phyloP scores from a whole-genome alignment of 2,113 vertebrate genomes.

The Macrotus californicus region DNA sequence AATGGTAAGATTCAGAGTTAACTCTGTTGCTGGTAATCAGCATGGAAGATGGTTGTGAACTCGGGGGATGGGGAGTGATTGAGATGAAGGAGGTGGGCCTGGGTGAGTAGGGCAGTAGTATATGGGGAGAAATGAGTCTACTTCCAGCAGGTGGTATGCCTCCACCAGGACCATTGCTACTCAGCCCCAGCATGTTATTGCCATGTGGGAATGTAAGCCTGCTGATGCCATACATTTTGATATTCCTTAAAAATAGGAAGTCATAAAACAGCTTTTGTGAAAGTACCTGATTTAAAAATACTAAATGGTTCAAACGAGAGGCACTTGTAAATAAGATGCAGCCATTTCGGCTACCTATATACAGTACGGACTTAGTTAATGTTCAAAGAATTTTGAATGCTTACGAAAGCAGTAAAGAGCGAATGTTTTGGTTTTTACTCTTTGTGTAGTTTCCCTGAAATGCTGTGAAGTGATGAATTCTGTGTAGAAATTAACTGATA shows the following conservation, averaged over 20 bases:
- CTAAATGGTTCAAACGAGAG: not conserved
- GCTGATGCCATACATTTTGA: not conserved
- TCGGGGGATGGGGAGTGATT: not conserved
- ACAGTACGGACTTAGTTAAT: not conserved
- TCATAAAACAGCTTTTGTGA: not conserved
- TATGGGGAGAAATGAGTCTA: too few relatives aligned
- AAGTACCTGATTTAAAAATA: not conserved
- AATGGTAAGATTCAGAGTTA: not conserved
- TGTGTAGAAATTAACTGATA: not conserved
- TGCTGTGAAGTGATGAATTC: not conserved
- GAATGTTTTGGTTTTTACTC: not conserved
- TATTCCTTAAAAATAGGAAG: not conserved
- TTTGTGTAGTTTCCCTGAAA: not conserved
- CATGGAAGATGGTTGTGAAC: not conserved
- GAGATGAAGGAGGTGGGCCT: not conserved
- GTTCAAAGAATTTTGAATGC: not conserved
- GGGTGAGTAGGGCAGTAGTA: not conserved
- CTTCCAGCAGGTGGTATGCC: not conserved
- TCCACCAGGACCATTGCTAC: not conserved
- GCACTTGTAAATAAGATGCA: not conserved
- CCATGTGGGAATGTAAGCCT: fast-evolving
- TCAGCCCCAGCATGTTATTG: fast-evolving
- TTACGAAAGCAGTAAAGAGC: not conserved
- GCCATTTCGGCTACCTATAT: not conserved
- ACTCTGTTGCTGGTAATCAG: not conserved